Evolutionary conservation across 2,797 vertebrate species (phyloP), one percentile per base, ranked within the genome.

Genomic region (Lagodon rhomboides): DNA sequence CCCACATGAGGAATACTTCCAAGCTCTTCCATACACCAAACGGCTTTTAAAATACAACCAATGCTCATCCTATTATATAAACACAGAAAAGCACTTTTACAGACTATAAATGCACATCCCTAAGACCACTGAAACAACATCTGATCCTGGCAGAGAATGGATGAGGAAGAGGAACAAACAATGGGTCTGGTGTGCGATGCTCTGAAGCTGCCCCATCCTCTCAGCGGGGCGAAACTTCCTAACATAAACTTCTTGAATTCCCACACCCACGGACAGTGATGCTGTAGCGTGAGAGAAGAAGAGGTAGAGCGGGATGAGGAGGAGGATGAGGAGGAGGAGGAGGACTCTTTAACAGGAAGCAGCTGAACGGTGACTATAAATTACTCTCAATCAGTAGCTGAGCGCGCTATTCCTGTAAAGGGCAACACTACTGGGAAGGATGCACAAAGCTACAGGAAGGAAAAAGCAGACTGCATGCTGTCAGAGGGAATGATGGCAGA

Each of bases 341-440:
- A 88, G 58, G 67, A 74, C 60, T 60, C 44, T 68, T 85, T 73
- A 68, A 87, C 82, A 88, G 91, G 87, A 92, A 85, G 86, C 89
- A 91, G 87, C 85, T 92, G 84, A 91, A 86, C 67, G 3, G 59
- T 51, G 70, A 70, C 87, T 87, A 89, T 88, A 87, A 89, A 92
- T 90, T 60, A 78, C 80, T 73, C 75, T 75, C 78, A 68, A 56
- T 90, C 83, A 84, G 84, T 62, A 77, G 83, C 55, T 22, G 34
- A 73, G 76, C 22, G 5, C 71, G 82, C 71, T 92, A 84, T 91
- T 92, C 85, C 76, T 89, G 84, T 87, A 87, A 91, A 92, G 86
- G 88, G 78, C 89, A 90, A 63, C 69, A 77, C 89, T 72, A 73
- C 85, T 83, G 88, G 88, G 91, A 89, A 80, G 71, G 81, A 85